Evolutionary conservation across 2,888 invertebrate species (phyloP), one percentile per base, ranked within the genome.

Genomic region (Anticlea derivata): DNA sequence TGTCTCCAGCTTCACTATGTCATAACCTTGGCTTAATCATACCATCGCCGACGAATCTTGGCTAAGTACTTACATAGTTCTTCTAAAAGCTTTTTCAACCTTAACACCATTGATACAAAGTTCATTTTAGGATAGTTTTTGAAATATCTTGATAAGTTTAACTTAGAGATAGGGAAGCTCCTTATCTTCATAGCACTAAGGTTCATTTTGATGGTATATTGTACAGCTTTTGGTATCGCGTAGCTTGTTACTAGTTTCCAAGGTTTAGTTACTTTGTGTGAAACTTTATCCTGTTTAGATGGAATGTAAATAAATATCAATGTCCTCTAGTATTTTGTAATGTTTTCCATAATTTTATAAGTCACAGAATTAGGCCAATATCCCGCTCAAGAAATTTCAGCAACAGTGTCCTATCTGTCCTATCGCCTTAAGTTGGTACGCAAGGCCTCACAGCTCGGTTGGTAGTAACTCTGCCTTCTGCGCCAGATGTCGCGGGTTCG

Each of bases 1-100:
- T n/a, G n/a, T 46, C 23, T 27, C 1, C 0, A n/a, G 7, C 1
- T 24, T 3, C 44, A 24, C 70, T 59, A 61, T 55, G 55, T 58
- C 65, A 26, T 33, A 53, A 48, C 53, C 53, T 53, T 53, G 53
- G 30, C 53, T 48, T 53, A 53, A 53, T 53, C 53, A 53, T 53
- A 43, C 53, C 53, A 53, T 49, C 53, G 48, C 48, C 44, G 27
- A 53, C 53, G 48, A 53, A 53, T 53, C 53, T 53, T 48, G 30
- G 30, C 53, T 48, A 53, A 53, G 53, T 53, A 45, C 48, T 44
- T 43, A 33, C 22, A 27, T 31, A 26, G 17, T 24, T 29, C 44
- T 20, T 44, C 24, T 20, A 7, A 0, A 24, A 39, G 34, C 48
- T 39, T 39, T 46, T 48, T 48, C 20, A 22, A 53, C 53, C 44